Conservation (phyloP, 2,888 invertebrate genomes). For the Venustoraphidia nigricollis region DNA sequence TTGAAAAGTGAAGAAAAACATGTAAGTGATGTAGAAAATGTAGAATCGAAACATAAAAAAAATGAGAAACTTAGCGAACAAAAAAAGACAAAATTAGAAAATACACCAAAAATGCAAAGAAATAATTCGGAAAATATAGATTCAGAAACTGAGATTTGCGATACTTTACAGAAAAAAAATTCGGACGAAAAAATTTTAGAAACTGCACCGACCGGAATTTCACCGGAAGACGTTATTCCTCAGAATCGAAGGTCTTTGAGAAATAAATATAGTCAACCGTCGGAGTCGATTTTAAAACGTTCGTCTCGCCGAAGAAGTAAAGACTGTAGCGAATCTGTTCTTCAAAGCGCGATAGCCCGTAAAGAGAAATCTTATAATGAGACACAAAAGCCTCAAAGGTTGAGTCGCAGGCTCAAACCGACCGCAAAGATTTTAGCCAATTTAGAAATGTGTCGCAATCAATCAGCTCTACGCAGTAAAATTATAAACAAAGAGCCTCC, state of each 20-base stretch:
- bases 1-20: too few species aligned
- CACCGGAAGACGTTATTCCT: too few species aligned
- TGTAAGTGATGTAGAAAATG: too few species aligned
- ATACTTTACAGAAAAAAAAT: constrained; percentile 4
- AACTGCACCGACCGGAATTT: too few species aligned
- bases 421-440: constrained; percentile 52
- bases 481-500: constrained; percentile 7
- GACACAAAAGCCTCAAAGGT: constrained; percentile 28
- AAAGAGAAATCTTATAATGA: constrained; percentile 55
- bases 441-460: constrained; percentile 37
- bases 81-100: background rate
- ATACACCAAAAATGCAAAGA: constrained; percentile 9
- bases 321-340: constrained; percentile 42
- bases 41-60: background rate
- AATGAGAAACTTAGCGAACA: constrained; percentile 10
- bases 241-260: constrained; percentile 28
- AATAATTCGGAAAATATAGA: constrained; percentile 10
- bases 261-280: constrained; percentile 20
- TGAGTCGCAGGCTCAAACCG: constrained; percentile 44
- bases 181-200: too few species aligned
- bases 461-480: constrained; percentile 16
- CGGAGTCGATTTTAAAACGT: constrained; percentile 39
- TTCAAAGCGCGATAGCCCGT: constrained; percentile 55
- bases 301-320: constrained; percentile 46
- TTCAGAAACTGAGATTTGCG: constrained; percentile 14